Percentiles rank a stretch among this genome's conserved stretches.
Evolutionary conservation across 2,797 vertebrate species (phyloP).

Genomic region (Myiothlypis chrysogaster): DNA sequence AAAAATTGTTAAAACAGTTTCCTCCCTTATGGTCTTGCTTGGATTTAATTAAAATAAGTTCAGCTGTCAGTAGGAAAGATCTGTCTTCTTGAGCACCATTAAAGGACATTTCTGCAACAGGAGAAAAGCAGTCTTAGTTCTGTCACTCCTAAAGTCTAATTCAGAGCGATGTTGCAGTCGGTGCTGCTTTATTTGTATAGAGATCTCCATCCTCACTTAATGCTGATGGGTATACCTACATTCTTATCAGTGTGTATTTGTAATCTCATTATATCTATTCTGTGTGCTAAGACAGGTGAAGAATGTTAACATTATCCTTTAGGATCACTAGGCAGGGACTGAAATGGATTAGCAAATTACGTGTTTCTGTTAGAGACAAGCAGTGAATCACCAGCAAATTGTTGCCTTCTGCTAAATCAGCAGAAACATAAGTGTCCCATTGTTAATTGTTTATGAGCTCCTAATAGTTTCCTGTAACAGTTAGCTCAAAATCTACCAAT

Average conservation of each 20-base stretch:
- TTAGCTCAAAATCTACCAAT: not conserved
- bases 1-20: not conserved
- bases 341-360: not conserved
- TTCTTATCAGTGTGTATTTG: not conserved
- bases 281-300: not conserved
- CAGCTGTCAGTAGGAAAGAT: not conserved
- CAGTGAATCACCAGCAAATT: not conserved
- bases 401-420: conserved; percentile 18
- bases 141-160: not conserved
- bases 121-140: not conserved
- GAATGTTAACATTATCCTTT: not conserved
- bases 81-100: not conserved
- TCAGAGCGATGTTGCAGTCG: not conserved
- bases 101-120: not conserved
- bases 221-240: not conserved
- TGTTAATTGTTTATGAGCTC: conserved; percentile 10
- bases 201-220: not conserved
- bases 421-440: not conserved
- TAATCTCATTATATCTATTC: not conserved
- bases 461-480: not conserved
- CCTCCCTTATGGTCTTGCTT: not conserved
- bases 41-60: not conserved
- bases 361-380: not conserved
- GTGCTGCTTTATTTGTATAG: not conserved
- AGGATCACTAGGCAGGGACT: not conserved